Evolutionary conservation across 2,888 invertebrate genomes (phyloP).

Genomic region (Nomada flava): DNA sequence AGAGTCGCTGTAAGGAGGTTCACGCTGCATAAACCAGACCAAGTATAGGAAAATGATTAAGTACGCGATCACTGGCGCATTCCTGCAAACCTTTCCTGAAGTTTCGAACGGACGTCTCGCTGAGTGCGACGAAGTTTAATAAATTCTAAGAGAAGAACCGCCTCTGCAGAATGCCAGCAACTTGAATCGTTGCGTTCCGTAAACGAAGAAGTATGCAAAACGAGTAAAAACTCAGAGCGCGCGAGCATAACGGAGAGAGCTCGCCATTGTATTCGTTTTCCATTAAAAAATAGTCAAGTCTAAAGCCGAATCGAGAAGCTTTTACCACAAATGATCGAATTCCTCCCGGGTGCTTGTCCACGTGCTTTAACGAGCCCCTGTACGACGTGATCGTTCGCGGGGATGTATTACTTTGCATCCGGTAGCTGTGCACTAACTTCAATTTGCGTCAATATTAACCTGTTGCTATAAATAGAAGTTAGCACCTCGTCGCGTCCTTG

Average conservation of each 20-base stretch:
- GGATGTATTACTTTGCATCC: not conserved
- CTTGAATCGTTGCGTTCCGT: not conserved
- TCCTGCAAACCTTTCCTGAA: not conserved
- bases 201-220: constrained; percentile 17
- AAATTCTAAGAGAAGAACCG: not conserved
- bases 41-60: not conserved
- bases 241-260: not conserved
- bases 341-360: not conserved
- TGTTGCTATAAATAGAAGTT: constrained; percentile 11
- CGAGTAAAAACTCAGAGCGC: not conserved
- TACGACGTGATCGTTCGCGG: not conserved
- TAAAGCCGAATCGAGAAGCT: constrained; percentile 1
- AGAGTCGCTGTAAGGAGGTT: not conserved
- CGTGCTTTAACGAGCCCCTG: not conserved
- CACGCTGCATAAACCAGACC: not conserved
- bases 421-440: not conserved
- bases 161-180: not conserved
- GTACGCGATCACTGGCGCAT: not conserved
- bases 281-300: not conserved
- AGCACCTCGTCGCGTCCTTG: constrained; percentile 62
- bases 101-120: not conserved
- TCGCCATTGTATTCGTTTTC: not conserved
- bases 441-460: constrained; percentile 11
- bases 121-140: constrained; percentile 15
- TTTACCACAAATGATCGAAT: not conserved